These are phyloP conservation scores for Ploceus nigricollis DNA, from an alignment of 2,113 vertebrate genomes.

Conservation along the genomic window DNA sequence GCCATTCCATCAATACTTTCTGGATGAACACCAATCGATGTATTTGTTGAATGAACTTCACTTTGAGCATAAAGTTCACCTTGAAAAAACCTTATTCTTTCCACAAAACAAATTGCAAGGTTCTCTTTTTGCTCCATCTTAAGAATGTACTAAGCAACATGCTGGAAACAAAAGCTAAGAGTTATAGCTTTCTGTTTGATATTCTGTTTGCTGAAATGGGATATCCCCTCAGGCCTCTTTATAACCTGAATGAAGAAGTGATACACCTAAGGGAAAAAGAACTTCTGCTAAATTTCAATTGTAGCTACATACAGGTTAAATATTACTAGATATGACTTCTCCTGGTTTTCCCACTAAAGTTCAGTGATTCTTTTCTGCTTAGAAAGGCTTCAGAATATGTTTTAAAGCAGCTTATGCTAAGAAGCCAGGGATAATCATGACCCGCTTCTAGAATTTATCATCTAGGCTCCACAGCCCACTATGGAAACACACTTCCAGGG, in stretches of 20 bases:
- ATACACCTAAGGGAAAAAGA: not conserved
- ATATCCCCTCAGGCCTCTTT: not conserved
- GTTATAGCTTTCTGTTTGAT: not conserved
- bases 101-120: not conserved
- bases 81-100: not conserved
- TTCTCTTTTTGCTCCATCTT: not conserved
- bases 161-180: not conserved
- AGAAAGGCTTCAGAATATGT: not conserved
- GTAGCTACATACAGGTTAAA: not conserved
- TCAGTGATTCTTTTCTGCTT: not conserved
- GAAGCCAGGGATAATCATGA: not conserved
- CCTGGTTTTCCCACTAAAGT: not conserved
- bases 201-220: not conserved
- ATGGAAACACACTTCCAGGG: rapidly evolving
- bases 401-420: not conserved
- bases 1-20: not conserved
- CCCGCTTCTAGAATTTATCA: not conserved
- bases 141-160: not conserved
- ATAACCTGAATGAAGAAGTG: not conserved
- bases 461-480: not conserved
- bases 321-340: not conserved
- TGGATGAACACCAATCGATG: not conserved
- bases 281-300: not conserved
- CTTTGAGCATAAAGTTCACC: not conserved
- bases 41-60: not conserved